A percentile compares a stretch with the other conserved stretches of the same genome.
phyloP scores from a whole-genome alignment of 2,797 vertebrate species.

The Salmo trutta region DNA sequence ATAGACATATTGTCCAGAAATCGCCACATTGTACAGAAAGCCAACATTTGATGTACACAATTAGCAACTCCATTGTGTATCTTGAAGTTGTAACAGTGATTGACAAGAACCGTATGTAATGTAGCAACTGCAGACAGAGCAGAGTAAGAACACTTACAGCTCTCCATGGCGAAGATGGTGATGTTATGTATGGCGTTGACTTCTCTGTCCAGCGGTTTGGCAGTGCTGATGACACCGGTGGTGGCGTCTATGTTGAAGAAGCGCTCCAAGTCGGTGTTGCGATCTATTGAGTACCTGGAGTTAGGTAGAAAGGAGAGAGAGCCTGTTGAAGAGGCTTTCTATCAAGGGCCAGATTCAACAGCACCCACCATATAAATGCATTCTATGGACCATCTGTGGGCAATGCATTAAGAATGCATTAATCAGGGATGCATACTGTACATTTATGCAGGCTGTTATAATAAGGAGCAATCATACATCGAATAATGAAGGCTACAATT shows the following conservation, averaged over 20 bases:
- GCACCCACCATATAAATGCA: background rate
- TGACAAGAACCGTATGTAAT: background rate
- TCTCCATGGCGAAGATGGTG: constrained; percentile 87
- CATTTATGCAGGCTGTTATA: background rate
- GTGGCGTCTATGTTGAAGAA: constrained; percentile 88
- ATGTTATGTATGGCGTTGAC: constrained; percentile 86
- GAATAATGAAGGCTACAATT: background rate
- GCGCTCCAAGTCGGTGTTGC: constrained; percentile 87
- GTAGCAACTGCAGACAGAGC: background rate
- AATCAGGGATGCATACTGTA: background rate
- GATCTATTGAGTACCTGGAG: constrained; percentile 86
- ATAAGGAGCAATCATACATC: background rate
- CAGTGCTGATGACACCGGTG: constrained; percentile 85
- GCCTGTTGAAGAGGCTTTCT: background rate
- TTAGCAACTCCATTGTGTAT: too few species aligned
- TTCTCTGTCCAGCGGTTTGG: constrained; percentile 84
- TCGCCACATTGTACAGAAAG: too few species aligned
- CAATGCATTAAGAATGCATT: background rate
- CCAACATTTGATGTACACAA: too few species aligned
- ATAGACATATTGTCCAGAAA: too few species aligned
- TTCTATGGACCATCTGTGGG: background rate
- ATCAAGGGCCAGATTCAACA: background rate
- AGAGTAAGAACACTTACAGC: constrained; percentile 75
- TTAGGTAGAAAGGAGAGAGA: background rate
- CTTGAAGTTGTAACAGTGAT: too few species aligned